These are phyloP conservation scores for Syrphus vitripennis DNA, from an alignment of 2,888 invertebrate species.

Conservation along the genomic window DNA sequence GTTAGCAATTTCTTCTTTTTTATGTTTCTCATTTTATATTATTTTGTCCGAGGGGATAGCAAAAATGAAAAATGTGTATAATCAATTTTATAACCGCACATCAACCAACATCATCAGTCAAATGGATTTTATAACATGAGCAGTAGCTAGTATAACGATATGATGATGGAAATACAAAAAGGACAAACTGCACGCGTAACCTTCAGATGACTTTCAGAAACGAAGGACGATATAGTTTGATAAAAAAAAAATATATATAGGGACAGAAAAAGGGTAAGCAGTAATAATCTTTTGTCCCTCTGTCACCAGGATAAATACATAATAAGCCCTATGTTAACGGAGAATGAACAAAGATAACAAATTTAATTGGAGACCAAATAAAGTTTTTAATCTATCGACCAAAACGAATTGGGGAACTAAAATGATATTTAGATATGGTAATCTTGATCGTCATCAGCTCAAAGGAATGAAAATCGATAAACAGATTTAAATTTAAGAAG, in stretches of 20 bases:
- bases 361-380: neutral
- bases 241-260: neutral
- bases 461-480: neutral
- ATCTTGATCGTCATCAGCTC: neutral
- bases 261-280: neutral
- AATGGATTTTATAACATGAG: slow-evolving; percentile 40
- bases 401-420: neutral
- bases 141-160: slow-evolving; percentile 10
- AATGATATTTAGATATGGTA: neutral
- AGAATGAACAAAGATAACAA: neutral
- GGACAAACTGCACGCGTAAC: slow-evolving; percentile 58
- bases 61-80: slow-evolving; percentile 52
- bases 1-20: neutral
- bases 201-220: slow-evolving; percentile 59
- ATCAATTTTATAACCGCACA: slow-evolving; percentile 65
- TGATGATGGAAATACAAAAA: slow-evolving; percentile 18
- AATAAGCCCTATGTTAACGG: neutral
- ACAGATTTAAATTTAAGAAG: neutral
- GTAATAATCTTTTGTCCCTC: neutral
- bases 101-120: slow-evolving; percentile 57
- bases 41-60: slow-evolving; percentile 19
- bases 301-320: slow-evolving; percentile 6
- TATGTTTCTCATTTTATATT: neutral
- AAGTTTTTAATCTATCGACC: neutral
- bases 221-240: slow-evolving; percentile 39